A percentile compares a stretch with the other conserved stretches of the same genome.
phyloP scores from a whole-genome alignment of 2,113 vertebrate genomes.

The Variabilichromis moorii region DNA sequence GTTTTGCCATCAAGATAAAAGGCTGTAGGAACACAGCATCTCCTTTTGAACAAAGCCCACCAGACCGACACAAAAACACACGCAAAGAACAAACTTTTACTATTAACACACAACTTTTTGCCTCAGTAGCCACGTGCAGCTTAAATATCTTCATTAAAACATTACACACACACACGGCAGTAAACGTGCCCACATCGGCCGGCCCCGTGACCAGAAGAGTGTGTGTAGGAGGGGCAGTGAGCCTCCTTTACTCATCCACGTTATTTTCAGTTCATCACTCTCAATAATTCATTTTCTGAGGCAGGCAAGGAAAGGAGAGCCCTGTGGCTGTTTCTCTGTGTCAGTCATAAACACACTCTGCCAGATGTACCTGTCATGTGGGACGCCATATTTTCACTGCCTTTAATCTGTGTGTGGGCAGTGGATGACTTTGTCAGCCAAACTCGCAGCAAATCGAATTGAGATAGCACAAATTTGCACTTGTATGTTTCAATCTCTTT shows the following conservation, averaged over 20 bases:
- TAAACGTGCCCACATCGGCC: constrained; percentile 20
- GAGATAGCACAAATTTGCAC: not conserved
- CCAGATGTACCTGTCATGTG: constrained; percentile 23
- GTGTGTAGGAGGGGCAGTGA: constrained; percentile 15
- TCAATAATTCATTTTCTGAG: constrained; percentile 66
- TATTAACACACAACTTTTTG: not conserved
- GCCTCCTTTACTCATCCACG: constrained; percentile 29
- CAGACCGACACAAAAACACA: not conserved
- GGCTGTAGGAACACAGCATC: not conserved
- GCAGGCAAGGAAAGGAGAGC: constrained; percentile 30
- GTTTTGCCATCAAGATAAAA: constrained; percentile 27
- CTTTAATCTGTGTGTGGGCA: constrained; percentile 12
- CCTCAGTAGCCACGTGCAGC: not conserved
- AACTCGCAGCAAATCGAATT: not conserved
- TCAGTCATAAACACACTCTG: not conserved
- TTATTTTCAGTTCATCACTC: constrained; percentile 70
- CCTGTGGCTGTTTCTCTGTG: constrained; percentile 7
- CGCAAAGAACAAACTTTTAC: not conserved
- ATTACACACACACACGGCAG: not conserved
- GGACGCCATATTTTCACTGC: not conserved
- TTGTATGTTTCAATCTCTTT: not conserved
- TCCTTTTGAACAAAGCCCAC: not conserved
- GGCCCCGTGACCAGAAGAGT: constrained; percentile 27
- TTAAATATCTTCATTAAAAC: not conserved
- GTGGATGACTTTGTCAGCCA: not conserved